phyloP scores from a whole-genome alignment of 2,797 vertebrate species.

The Lepilemur ruficaudatus region DNA sequence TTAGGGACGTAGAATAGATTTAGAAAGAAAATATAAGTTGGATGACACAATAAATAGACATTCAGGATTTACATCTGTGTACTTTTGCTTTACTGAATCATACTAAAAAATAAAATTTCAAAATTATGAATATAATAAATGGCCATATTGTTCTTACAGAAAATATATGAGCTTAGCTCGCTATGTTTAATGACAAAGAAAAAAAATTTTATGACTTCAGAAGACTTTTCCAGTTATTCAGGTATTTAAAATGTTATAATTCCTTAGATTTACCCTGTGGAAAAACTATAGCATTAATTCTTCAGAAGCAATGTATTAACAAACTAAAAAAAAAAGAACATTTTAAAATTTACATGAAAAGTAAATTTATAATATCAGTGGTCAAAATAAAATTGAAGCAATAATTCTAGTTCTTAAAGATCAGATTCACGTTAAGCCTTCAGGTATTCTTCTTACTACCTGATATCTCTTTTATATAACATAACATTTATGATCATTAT shows the following conservation, averaged over 20 bases:
- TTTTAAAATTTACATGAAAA: conserved; percentile 21
- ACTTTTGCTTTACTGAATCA: not conserved
- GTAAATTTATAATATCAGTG: not conserved
- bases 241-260: not conserved
- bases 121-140: not conserved
- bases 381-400: not conserved
- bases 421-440: not conserved
- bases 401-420: not conserved
- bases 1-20: not conserved
- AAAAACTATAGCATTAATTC: not conserved
- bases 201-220: not conserved
- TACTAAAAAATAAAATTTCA: not conserved
- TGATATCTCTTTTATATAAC: too few relatives aligned
- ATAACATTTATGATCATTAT: too few relatives aligned
- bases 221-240: not conserved
- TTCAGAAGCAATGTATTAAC: not conserved
- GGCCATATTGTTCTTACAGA: not conserved
- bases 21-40: not conserved
- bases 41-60: not conserved
- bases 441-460: not conserved
- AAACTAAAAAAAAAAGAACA: not conserved
- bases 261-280: not conserved
- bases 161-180: not conserved
- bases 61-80: not conserved
- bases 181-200: not conserved